Percentiles rank a stretch among this genome's conserved stretches.
phyloP scores from a whole-genome alignment of 2,888 invertebrate genomes.

The Cistogaster globosa region DNA sequence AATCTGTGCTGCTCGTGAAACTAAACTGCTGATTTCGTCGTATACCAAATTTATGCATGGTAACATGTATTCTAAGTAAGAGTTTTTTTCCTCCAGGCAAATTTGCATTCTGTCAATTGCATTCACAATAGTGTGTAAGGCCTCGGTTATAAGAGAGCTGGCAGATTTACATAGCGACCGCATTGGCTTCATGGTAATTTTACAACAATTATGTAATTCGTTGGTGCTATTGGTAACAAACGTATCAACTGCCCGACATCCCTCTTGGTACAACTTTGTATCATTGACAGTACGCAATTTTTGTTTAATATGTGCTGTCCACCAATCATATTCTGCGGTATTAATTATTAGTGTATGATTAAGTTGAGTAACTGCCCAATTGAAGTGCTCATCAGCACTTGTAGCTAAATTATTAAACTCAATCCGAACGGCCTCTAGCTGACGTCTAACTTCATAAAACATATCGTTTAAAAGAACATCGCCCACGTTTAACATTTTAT shows the following conservation, averaged over 20 bases:
- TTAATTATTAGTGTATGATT: constrained; percentile 77
- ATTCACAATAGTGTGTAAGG: constrained; percentile 74
- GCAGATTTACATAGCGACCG: constrained; percentile 75
- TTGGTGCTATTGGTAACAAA: constrained; percentile 74
- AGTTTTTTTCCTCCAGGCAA: constrained; percentile 76
- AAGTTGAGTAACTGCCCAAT: constrained; percentile 73
- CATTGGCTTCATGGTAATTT: constrained; percentile 77
- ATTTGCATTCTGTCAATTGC: constrained; percentile 75
- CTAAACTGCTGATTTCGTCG: constrained; percentile 74
- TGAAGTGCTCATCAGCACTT: constrained; percentile 73
- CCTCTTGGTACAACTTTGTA: constrained; percentile 72
- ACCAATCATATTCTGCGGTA: constrained; percentile 74
- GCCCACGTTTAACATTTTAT: constrained; percentile 70
- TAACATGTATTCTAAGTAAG: constrained; percentile 74
- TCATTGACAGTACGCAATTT: constrained; percentile 74
- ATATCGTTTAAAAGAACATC: constrained; percentile 71
- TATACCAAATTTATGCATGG: constrained; percentile 74
- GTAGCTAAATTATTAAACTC: constrained; percentile 73
- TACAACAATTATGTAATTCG: constrained; percentile 77
- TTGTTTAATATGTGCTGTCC: constrained; percentile 74
- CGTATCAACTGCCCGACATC: constrained; percentile 75
- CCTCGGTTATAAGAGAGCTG: constrained; percentile 73
- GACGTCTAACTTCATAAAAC: constrained; percentile 64
- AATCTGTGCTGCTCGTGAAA: constrained; percentile 72
- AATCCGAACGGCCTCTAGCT: constrained; percentile 70